Base-by-base conservation (phyloP, 2,113 vertebrate genomes). In the Misgurnus anguillicaudatus region DNA sequence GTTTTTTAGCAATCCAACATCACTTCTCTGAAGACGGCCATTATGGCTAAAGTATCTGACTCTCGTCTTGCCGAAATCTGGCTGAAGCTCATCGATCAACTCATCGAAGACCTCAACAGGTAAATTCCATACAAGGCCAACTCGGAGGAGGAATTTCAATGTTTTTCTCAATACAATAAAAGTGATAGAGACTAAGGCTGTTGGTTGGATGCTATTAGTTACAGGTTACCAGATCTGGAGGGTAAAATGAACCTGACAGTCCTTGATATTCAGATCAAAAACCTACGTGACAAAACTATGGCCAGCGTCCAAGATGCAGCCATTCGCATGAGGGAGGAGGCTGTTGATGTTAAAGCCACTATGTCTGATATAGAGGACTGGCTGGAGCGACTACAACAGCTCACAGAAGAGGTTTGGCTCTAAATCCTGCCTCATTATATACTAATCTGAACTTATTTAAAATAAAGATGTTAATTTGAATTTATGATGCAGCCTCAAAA, bases 251-350 rank as follows among this genome's bases (percentile, higher is more conserved):
- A 97, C 66, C 87, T 98, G 76, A 99, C 97, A 13, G 76, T 94
- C 21, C 92, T 99, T 58, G 98, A 99, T 87, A 91, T 96, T 82
- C 96, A 98, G 80, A 92, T 98, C 51, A 94, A 89, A 83, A 99
- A 97, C 79, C 83, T 98, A 80, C 92, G 96, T 21, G 92, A 92
- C 80, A 92, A 75, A 21, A 88, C 92, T 3, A 80, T 98, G 51
- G 79, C 61, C 2, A 88, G 90, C 78, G 95, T 98, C 73, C 87
- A 82, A 1, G 92, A 95, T 77, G 92, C 93, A 72, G 96, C 96
- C 47, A 63, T 60, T 75, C 89, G 60, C 63, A 90, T 97, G 92
- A 94, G 87, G 84, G 89, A 87, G 10, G 94, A 96, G 86, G 94
- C 94, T 68, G 88, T 80, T 1, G 95, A 97, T 61, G 90, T 96